Conservation (phyloP, 2,888 invertebrate species). For the Xestia xanthographa region DNA sequence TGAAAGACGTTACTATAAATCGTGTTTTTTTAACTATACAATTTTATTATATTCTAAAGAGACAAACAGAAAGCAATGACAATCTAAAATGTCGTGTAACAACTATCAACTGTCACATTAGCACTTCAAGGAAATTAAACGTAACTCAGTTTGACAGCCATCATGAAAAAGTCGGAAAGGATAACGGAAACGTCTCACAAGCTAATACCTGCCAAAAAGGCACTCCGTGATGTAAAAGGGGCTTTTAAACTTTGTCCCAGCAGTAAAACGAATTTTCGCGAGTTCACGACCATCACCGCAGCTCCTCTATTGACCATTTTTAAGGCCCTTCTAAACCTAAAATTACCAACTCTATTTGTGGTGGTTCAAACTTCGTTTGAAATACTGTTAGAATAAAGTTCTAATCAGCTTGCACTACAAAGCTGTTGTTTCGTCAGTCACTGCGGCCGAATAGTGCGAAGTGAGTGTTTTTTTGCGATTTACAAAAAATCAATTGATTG, state of each 20-base stretch:
- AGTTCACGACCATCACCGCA: slow-evolving; percentile 22
- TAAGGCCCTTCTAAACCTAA: too few relatives aligned
- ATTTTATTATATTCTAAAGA: background rate
- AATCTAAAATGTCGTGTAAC: slow-evolving; percentile 3
- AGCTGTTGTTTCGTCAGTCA: too few relatives aligned
- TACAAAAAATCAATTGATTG: too few relatives aligned
- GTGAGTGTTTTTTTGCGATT: too few relatives aligned
- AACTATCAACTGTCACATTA: slow-evolving; percentile 32
- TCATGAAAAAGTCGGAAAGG: slow-evolving; percentile 33
- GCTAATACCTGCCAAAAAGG: slow-evolving; percentile 35
- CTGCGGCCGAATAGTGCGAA: too few relatives aligned
- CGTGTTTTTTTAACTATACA: too few relatives aligned
- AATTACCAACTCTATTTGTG: too few relatives aligned
- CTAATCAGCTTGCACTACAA: too few relatives aligned
- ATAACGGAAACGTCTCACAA: slow-evolving; percentile 47
- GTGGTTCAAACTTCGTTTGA: too few relatives aligned
- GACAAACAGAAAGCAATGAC: slow-evolving; percentile 6
- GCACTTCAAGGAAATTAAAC: slow-evolving; percentile 40
- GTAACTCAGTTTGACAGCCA: slow-evolving; percentile 30
- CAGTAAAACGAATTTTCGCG: slow-evolving; percentile 50
- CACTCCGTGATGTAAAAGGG: slow-evolving; percentile 27
- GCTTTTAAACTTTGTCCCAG: slow-evolving; percentile 34
- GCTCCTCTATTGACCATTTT: slow-evolving; percentile 28
- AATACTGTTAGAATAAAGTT: too few relatives aligned
- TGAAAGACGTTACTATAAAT: too few relatives aligned